These are phyloP conservation scores for Gnathonemus echidnorhynchus DNA, from an alignment of 2,113 vertebrate species.

Conservation along the genomic window DNA sequence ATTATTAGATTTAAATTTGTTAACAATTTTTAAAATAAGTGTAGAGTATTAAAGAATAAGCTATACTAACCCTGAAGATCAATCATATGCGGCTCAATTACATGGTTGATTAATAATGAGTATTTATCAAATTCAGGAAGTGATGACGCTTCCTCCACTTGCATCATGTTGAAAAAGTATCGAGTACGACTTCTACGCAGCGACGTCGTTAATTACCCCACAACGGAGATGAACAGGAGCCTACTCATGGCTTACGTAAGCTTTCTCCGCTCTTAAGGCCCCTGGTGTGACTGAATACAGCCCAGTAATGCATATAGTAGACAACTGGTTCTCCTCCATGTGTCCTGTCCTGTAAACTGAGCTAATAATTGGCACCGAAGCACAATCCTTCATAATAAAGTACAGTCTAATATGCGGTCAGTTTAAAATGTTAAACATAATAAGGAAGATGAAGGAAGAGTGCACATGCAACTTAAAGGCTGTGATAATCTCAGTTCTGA, in stretches of 20 bases:
- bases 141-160: conserved; percentile 66
- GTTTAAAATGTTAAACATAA: background rate
- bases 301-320: background rate
- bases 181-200: conserved; percentile 66
- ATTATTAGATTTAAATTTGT: background rate
- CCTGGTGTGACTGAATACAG: background rate
- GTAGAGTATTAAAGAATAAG: background rate
- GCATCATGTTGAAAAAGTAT: conserved; percentile 68
- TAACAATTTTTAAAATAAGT: background rate
- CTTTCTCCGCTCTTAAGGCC: background rate
- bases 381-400: background rate
- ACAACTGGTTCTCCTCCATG: background rate
- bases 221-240: conserved; percentile 72
- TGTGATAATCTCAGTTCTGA: no score
- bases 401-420: background rate
- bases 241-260: conserved; percentile 70
- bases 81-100: background rate
- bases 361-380: background rate
- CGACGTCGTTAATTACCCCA: conserved; percentile 67
- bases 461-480: background rate
- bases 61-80: background rate
- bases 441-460: background rate
- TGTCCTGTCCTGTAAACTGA: background rate
- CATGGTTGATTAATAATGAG: background rate
- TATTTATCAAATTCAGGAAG: conserved; percentile 47